Evolutionary conservation across 1,140 invertebrate species (phyloP).

Genomic region (Temnothorax nylanderi): DNA sequence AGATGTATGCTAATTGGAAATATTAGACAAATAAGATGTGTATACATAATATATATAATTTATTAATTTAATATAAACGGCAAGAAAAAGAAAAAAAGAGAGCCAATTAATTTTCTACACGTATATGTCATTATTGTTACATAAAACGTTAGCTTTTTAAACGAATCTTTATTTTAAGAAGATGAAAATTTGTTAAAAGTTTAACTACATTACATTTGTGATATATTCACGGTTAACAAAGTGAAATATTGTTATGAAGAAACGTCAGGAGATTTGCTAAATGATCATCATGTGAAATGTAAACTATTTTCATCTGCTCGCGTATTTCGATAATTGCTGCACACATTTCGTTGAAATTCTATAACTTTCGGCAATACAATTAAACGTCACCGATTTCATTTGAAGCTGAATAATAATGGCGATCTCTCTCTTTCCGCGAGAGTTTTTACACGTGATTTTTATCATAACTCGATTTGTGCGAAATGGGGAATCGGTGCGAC

Average conservation of each 20-base stretch:
- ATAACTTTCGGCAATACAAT: constrained; percentile 24
- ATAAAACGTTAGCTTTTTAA: neutral
- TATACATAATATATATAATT: neutral
- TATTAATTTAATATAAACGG: neutral
- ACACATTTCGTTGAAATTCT: constrained; percentile 33
- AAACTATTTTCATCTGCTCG: constrained; percentile 11
- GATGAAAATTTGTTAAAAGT: neutral
- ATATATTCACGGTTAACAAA: constrained; percentile 12
- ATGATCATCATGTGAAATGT: constrained; percentile 1
- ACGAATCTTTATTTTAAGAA: neutral
- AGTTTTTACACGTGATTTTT: constrained; percentile 20
- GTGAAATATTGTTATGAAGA: neutral
- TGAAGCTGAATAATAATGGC: constrained; percentile 8
- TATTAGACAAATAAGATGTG: neutral
- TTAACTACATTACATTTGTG: neutral
- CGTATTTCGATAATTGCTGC: constrained; percentile 19
- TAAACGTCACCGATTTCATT: constrained; percentile 27
- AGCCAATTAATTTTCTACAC: neutral
- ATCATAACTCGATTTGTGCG: constrained; percentile 23
- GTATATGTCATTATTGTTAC: neutral
- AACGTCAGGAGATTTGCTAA: neutral
- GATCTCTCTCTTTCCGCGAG: neutral
- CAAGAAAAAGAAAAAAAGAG: neutral
- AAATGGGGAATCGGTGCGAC: constrained; percentile 1
- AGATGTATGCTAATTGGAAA: neutral